Percentiles rank a stretch among this genome's conserved stretches.
Evolutionary conservation across 2,888 invertebrate genomes (phyloP).

Genomic region (Hemaris fuciformis): DNA sequence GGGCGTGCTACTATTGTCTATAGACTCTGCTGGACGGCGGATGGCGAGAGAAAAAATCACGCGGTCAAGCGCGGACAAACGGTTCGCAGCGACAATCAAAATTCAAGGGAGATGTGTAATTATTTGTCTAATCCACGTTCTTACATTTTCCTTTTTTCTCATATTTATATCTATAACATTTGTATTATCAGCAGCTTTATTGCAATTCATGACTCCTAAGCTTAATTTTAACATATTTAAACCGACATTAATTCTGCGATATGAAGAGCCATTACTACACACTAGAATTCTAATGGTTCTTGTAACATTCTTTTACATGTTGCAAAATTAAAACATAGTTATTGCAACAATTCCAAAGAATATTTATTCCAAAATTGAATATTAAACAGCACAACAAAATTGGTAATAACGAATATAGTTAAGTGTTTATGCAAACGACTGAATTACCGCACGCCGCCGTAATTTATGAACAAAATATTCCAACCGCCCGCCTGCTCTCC

Average conservation of each 20-base stretch:
- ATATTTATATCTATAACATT: too few relatives aligned
- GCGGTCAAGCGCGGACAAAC: neutral
- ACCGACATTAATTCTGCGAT: too few relatives aligned
- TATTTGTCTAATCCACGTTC: neutral
- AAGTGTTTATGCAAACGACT: conserved; percentile 7
- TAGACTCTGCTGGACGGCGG: neutral
- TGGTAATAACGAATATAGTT: conserved; percentile 10
- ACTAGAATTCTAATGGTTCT: too few relatives aligned
- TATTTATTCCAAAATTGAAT: conserved; percentile 8
- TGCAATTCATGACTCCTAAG: too few relatives aligned
- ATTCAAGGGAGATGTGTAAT: neutral
- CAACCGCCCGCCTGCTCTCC: conserved; percentile 2
- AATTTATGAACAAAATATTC: conserved; percentile 8
- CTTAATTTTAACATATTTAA: too few relatives aligned
- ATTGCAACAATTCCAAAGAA: neutral
- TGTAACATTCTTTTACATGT: neutral
- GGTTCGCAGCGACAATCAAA: neutral
- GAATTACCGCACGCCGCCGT: conserved; percentile 7
- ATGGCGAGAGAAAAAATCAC: neutral
- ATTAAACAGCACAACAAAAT: conserved; percentile 8
- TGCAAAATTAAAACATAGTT: neutral
- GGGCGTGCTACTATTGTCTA: conserved; percentile 48
- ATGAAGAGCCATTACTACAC: too few relatives aligned
- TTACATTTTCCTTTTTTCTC: too few relatives aligned
- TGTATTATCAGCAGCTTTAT: too few relatives aligned